A percentile compares a stretch with the other conserved stretches of the same genome.
Evolutionary conservation across 2,797 vertebrate genomes (phyloP).

Genomic region (Cyprinella venusta): DNA sequence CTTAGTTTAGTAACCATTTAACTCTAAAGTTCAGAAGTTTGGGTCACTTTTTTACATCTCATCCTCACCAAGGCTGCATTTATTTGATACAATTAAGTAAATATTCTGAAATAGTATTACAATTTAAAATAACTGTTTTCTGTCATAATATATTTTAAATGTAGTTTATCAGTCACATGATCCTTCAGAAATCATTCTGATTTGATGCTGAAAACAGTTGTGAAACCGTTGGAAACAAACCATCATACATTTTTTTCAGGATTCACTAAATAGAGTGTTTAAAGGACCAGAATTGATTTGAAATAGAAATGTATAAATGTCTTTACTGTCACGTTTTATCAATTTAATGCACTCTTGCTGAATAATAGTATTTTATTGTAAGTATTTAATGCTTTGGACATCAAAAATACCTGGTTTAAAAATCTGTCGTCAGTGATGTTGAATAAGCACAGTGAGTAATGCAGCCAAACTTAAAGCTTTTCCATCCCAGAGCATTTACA

Average conservation of each 20-base stretch:
- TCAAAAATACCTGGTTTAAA: constrained; percentile 9
- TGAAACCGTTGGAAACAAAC: not conserved
- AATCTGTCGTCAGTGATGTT: not conserved
- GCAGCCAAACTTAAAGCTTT: not conserved
- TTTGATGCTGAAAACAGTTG: not conserved
- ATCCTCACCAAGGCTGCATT: not conserved
- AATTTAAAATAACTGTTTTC: not conserved
- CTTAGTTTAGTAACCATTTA: not conserved
- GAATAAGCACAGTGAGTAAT: constrained; percentile 4
- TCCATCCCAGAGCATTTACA: not conserved
- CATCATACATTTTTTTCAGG: not conserved
- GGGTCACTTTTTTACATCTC: too few relatives aligned
- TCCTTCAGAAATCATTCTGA: not conserved
- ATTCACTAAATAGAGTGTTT: too few relatives aligned
- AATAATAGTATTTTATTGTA: not conserved
- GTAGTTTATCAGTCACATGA: not conserved
- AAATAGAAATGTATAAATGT: not conserved
- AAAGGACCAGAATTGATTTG: not conserved
- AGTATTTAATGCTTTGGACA: constrained; percentile 6
- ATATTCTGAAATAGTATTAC: not conserved
- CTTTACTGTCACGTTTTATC: not conserved
- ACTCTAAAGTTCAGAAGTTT: not conserved
- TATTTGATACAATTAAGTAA: not conserved
- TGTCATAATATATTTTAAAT: not conserved
- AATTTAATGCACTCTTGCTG: not conserved